phyloP scores from a whole-genome alignment of 2,113 vertebrate species.

The Oncorhynchus gorbuscha region DNA sequence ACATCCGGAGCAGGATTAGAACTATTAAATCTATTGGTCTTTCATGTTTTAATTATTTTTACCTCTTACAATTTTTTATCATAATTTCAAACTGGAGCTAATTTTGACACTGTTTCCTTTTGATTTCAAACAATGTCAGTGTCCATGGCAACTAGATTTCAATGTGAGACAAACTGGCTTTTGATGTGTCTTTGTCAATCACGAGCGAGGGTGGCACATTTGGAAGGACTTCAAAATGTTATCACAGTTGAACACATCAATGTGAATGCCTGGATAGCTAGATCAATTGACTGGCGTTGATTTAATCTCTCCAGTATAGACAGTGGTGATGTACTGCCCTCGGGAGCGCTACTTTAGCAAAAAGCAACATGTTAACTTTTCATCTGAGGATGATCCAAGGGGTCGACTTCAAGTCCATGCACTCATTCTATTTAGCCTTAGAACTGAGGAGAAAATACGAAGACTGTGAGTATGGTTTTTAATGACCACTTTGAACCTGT shows the following conservation, averaged over 20 bases:
- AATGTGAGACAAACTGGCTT: not conserved
- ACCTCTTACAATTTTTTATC: conserved; percentile 22
- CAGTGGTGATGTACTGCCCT: conserved; percentile 21
- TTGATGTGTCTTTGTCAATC: conserved; percentile 46
- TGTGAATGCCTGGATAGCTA: conserved; percentile 30
- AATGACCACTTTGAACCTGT: not conserved
- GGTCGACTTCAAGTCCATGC: too few species aligned
- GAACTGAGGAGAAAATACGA: not conserved
- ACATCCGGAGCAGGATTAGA: not conserved
- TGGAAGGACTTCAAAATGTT: conserved; percentile 46
- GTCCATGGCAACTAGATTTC: too few species aligned
- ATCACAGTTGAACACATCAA: conserved; percentile 42
- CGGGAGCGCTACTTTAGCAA: too few species aligned
- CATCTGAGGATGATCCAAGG: too few species aligned
- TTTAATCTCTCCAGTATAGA: conserved; percentile 46
- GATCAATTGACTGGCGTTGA: conserved; percentile 50
- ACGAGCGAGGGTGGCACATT: conserved; percentile 31
- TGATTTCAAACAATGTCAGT: too few species aligned
- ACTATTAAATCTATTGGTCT: not conserved
- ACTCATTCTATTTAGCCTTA: conserved; percentile 3
- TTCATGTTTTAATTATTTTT: conserved; percentile 37
- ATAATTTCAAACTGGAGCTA: conserved; percentile 21
- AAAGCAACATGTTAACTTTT: too few species aligned
- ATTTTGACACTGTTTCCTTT: conserved; percentile 15
- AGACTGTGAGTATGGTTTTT: not conserved